Evolutionary conservation across 2,113 vertebrate genomes (phyloP).

Genomic region (Plecotus auritus): DNA sequence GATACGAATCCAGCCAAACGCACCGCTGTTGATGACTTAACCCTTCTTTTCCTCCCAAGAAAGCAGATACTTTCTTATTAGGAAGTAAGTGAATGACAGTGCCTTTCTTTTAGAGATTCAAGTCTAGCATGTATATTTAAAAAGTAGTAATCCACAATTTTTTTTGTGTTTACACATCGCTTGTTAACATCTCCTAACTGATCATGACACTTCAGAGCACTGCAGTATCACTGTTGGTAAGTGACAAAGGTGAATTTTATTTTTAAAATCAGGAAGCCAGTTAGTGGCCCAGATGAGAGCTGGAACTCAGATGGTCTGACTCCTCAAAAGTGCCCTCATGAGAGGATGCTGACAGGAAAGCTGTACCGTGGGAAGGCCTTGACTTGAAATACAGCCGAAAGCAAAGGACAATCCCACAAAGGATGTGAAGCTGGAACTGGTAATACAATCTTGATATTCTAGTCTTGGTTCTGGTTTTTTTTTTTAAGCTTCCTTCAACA

Average conservation of each 20-base stretch:
- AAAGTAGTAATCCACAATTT: neutral
- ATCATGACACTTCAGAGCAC: neutral
- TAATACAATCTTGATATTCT: neutral
- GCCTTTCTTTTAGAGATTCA: neutral
- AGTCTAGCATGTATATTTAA: neutral
- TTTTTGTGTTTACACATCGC: neutral
- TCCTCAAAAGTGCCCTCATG: neutral
- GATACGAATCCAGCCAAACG: neutral
- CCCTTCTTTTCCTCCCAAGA: neutral
- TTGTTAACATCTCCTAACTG: neutral
- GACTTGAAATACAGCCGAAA: neutral
- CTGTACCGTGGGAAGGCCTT: neutral
- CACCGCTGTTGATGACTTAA: neutral
- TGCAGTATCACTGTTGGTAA: neutral
- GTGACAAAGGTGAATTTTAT: neutral
- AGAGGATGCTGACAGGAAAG: neutral
- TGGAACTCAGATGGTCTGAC: neutral
- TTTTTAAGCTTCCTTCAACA: neutral
- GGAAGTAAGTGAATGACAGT: neutral
- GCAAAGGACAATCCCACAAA: neutral
- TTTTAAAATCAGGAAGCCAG: neutral
- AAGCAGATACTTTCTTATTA: neutral
- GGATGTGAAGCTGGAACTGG: neutral
- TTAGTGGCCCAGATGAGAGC: neutral
- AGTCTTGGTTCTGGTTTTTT: neutral